Conservation (phyloP, 2,888 invertebrate species). For the Volucella inanis region DNA sequence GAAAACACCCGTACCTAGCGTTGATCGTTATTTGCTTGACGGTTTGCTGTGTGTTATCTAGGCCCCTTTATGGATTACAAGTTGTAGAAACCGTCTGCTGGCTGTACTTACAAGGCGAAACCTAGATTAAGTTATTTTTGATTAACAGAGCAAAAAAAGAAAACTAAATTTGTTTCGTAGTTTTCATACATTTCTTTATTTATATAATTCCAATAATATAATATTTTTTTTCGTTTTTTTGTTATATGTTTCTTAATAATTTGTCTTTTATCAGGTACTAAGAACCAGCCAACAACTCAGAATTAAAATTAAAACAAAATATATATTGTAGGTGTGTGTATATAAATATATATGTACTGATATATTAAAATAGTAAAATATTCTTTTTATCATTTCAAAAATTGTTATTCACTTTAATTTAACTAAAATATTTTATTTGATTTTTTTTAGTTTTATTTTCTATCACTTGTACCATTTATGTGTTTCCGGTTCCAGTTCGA, state of each 20-base stretch:
- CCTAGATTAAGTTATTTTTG: no score
- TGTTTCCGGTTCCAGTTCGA: background rate
- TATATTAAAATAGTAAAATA: constrained; percentile 29
- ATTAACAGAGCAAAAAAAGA: background rate
- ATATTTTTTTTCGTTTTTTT: constrained; percentile 15
- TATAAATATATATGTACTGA: constrained; percentile 15
- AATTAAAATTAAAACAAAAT: constrained; percentile 14
- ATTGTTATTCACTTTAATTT: constrained; percentile 2
- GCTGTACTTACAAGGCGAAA: no score
- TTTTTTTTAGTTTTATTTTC: background rate
- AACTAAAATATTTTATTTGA: constrained; percentile 5
- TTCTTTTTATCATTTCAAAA: constrained; percentile 2
- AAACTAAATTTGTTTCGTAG: background rate
- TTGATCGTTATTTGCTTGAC: no score
- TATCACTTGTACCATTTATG: background rate
- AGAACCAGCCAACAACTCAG: constrained; percentile 75
- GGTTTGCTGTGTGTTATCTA: no score
- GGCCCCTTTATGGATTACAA: no score
- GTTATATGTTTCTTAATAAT: constrained; percentile 70
- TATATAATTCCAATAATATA: constrained; percentile 56
- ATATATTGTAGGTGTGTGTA: background rate
- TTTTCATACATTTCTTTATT: constrained; percentile 52
- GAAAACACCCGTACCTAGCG: no score
- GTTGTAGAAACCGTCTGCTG: no score
- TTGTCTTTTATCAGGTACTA: constrained; percentile 77